Conservation (phyloP, 2,797 vertebrate species). For the Peromyscus attwateri region DNA sequence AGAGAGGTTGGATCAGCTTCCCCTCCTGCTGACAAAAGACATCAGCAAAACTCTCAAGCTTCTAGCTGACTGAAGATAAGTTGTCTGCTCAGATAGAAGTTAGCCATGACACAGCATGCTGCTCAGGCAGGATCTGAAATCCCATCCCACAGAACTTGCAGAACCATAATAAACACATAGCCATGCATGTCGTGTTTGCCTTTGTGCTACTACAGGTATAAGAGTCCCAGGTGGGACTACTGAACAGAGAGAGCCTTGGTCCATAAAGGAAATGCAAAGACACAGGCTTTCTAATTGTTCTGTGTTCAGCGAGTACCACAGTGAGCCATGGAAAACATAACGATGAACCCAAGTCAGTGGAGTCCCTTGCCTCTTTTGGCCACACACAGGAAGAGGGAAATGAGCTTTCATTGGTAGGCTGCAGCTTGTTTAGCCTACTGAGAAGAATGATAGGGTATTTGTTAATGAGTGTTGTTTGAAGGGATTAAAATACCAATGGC, state of each 20-base stretch:
- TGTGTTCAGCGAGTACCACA: no score
- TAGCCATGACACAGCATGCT: neutral
- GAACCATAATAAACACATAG: neutral
- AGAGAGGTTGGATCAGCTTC: neutral
- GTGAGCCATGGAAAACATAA: no score
- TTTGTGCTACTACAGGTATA: neutral
- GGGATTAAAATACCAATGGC: neutral
- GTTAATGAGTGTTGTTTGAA: neutral
- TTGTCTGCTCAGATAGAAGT: neutral
- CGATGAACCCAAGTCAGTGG: rapidly evolving
- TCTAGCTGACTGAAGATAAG: neutral
- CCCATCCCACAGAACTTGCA: neutral
- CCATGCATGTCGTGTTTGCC: neutral
- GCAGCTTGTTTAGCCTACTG: neutral
- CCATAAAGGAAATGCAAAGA: no score
- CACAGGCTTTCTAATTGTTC: neutral
- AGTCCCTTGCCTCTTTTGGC: neutral
- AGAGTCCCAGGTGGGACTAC: no score
- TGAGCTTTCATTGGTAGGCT: neutral
- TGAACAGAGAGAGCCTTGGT: neutral
- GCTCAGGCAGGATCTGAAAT: neutral
- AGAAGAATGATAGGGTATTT: neutral
- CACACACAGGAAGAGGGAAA: neutral
- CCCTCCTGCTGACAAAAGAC: neutral
- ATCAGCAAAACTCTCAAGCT: no score